Evolutionary conservation across 1,140 invertebrate species (phyloP), one percentile per base, ranked within the genome.

Genomic region (Dufourea novaeangliae): DNA sequence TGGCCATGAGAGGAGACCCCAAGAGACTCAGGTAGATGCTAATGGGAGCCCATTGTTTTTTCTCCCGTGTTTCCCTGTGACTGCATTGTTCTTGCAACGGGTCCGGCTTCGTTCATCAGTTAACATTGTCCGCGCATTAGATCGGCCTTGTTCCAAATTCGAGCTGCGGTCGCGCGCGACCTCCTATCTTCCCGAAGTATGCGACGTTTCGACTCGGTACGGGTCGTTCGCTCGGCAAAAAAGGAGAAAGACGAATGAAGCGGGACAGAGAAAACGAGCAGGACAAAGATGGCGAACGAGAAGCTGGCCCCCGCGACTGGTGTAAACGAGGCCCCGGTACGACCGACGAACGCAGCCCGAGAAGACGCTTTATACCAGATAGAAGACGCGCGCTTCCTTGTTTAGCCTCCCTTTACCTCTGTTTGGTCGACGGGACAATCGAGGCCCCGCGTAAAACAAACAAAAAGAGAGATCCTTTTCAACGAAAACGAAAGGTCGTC

Each of bases 1-100:
- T 50, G 11, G 52, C 34, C 64, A 67, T 29, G 54, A 29, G 50
- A 27, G 57, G 66, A 79, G 68, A 66, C 66, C 54, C 52, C 77
- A 50, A 46, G 54, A 82, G 61, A 68, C 64, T 52, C 85, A 88
- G 86, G 86, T 88, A 88, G 83, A 87, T 85, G 77, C 82, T 88
- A 87, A 88, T 88, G 77, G 66, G 75, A 61, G 54, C 72, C 86
- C 66, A 88, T 88, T 88, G 83, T 88, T 88, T 87, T 83, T 86
- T 71, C 68, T 78, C 78, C 78, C 44, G 70, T 79, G 74, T 82
- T 86, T 85, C 81, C 67, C 82, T 69, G 34, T 59, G 41, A 34
- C 69, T 12, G 77, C 80, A 86, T 80, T 84, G 84, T 86, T 73
- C 82, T 82, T 79, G 75, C 82, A 77, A 80, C 68, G 72, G 70